phyloP scores from a whole-genome alignment of 2,888 invertebrate genomes.

The Apamea sordens region DNA sequence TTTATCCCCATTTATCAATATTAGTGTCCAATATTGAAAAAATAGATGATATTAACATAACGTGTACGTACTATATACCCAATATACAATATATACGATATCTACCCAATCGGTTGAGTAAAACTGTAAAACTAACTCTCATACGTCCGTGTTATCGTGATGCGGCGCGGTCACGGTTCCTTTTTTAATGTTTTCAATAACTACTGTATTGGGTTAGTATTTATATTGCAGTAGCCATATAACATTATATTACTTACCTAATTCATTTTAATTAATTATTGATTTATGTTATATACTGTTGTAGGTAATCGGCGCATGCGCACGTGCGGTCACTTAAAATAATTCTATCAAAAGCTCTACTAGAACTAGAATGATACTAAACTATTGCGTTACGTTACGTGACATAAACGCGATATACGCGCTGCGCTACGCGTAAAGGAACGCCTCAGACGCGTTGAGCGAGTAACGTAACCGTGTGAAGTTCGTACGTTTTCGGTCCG shows the following conservation, averaged over 20 bases:
- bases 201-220: background rate
- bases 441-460: constrained; percentile 20
- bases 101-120: background rate
- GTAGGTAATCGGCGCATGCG: background rate
- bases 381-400: background rate
- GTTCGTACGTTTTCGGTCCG: constrained; percentile 42
- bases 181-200: background rate
- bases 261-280: background rate
- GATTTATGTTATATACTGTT: background rate
- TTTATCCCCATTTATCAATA: background rate
- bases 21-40: background rate
- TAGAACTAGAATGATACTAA: background rate
- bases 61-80: background rate
- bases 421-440: constrained; percentile 27
- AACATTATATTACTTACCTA: background rate
- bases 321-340: background rate
- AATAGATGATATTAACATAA: background rate
- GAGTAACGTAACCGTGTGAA: constrained; percentile 38
- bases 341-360: background rate
- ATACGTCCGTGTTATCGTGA: background rate
- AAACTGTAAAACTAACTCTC: background rate
- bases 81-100: no score
- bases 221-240: background rate
- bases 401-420: background rate
- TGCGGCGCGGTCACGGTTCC: background rate